phyloP scores from a whole-genome alignment of 2,888 invertebrate species.

The Phortica okadai region DNA sequence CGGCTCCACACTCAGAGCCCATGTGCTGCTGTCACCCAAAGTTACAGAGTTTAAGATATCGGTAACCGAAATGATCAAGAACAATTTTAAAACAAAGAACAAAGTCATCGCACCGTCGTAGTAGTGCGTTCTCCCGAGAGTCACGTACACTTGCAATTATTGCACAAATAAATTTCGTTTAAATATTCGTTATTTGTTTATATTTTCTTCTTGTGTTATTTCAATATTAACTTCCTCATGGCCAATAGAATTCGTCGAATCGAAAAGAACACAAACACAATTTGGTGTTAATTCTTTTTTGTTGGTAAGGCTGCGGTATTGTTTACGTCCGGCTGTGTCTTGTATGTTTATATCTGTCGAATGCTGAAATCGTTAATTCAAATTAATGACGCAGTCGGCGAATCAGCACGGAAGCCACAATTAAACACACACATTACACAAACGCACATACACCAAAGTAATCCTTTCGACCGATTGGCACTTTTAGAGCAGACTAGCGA shows the following conservation, averaged over 20 bases:
- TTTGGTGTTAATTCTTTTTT: neutral
- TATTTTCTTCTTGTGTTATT: neutral
- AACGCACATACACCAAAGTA: neutral
- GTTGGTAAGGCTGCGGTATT: neutral
- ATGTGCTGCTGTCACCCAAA: neutral
- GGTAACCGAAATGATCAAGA: no score
- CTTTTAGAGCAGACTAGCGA: slow-evolving; percentile 21
- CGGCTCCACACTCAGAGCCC: slow-evolving; percentile 45
- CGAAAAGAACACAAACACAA: neutral
- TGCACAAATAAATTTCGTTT: neutral
- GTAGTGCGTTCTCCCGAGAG: neutral
- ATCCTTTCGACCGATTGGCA: slow-evolving; percentile 3
- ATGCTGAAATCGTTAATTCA: neutral
- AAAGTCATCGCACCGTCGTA: no score
- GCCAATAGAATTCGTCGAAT: neutral
- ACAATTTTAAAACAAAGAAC: no score
- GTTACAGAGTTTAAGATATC: no score
- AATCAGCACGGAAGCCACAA: neutral
- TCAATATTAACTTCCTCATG: slow-evolving; percentile 23
- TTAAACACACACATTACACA: neutral
- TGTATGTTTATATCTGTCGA: neutral
- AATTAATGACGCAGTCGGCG: slow-evolving; percentile 10
- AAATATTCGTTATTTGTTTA: slow-evolving; percentile 5
- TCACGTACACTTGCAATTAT: neutral
- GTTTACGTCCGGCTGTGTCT: neutral